A percentile compares a stretch with the other conserved stretches of the same genome.
These are phyloP conservation scores for Tinamus guttatus DNA, from an alignment of 2,113 vertebrate genomes.

Conservation along the genomic window DNA sequence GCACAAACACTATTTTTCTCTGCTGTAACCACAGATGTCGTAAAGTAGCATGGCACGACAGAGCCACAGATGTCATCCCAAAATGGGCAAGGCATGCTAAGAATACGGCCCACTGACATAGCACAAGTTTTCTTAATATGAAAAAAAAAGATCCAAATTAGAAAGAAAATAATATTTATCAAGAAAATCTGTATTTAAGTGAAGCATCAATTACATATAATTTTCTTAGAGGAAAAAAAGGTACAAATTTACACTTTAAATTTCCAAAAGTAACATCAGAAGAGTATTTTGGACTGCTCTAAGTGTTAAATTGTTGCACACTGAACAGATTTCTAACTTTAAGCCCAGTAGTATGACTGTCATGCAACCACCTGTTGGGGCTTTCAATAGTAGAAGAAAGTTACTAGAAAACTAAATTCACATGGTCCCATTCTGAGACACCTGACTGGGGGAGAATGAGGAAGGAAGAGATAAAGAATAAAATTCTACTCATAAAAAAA, in stretches of 20 bases:
- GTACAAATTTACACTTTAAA: slow-evolving; percentile 38
- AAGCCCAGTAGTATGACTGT: not conserved
- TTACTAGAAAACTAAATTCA: slow-evolving; percentile 12
- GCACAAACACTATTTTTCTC: not conserved
- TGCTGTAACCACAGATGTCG: slow-evolving; percentile 20
- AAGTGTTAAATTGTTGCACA: slow-evolving; percentile 38
- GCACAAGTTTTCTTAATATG: slow-evolving; percentile 26
- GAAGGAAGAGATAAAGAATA: slow-evolving; percentile 22
- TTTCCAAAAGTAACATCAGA: slow-evolving; percentile 47
- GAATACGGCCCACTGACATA: slow-evolving; percentile 36
- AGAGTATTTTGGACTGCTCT: slow-evolving; percentile 43
- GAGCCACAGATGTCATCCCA: not conserved
- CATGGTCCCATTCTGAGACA: not conserved
- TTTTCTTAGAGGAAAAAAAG: slow-evolving; percentile 56
- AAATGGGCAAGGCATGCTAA: slow-evolving; percentile 26
- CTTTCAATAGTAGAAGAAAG: not conserved
- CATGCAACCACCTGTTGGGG: slow-evolving; percentile 5
- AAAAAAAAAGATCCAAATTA: slow-evolving; percentile 53
- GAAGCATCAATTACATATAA: slow-evolving; percentile 57
- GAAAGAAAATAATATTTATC: not conserved
- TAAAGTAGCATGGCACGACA: slow-evolving; percentile 5
- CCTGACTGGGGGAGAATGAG: slow-evolving; percentile 10
- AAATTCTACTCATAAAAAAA: slow-evolving; percentile 37
- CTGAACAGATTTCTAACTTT: slow-evolving; percentile 11
- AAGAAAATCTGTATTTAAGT: no score